Percentiles rank a stretch among this genome's conserved stretches.
These are phyloP conservation scores for Neostethus bicornis DNA, from an alignment of 2,797 vertebrate species.

Conservation along the genomic window DNA sequence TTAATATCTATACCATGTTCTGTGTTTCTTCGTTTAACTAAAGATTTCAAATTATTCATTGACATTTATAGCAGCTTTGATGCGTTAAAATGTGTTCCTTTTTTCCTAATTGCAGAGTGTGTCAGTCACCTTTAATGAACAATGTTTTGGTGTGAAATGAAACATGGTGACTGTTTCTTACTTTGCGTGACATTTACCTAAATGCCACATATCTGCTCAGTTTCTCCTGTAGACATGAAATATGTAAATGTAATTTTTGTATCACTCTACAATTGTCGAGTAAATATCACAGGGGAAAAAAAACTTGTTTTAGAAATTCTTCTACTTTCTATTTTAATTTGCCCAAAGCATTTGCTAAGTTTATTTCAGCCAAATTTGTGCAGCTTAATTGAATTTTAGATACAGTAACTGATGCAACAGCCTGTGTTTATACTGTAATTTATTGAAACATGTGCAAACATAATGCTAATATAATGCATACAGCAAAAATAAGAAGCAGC, in stretches of 20 bases:
- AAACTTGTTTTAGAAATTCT: background rate
- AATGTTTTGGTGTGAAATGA: conserved; percentile 54
- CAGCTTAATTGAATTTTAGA: too few species aligned
- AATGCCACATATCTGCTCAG: conserved; percentile 76
- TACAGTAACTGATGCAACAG: background rate
- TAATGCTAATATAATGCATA: background rate
- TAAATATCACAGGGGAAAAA: conserved; percentile 76
- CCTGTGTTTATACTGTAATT: background rate
- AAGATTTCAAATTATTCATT: conserved; percentile 70
- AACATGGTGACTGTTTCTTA: conserved; percentile 69
- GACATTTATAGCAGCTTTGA: conserved; percentile 68
- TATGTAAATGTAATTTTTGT: conserved; percentile 73
- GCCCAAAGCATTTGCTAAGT: background rate
- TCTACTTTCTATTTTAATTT: background rate
- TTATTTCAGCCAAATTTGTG: background rate
- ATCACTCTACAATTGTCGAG: conserved; percentile 69
- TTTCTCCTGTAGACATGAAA: conserved; percentile 50
- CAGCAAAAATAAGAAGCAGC: background rate
- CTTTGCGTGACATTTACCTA: conserved; percentile 81
- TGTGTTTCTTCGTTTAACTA: conserved; percentile 67
- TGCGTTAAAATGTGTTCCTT: conserved; percentile 64
- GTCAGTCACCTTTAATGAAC: conserved; percentile 77
- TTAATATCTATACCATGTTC: conserved; percentile 65
- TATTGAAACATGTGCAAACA: background rate
- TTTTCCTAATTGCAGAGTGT: conserved; percentile 62